Percentiles rank a stretch among this genome's conserved stretches.
phyloP scores from a whole-genome alignment of 2,113 vertebrate genomes.

The Sapajus apella region DNA sequence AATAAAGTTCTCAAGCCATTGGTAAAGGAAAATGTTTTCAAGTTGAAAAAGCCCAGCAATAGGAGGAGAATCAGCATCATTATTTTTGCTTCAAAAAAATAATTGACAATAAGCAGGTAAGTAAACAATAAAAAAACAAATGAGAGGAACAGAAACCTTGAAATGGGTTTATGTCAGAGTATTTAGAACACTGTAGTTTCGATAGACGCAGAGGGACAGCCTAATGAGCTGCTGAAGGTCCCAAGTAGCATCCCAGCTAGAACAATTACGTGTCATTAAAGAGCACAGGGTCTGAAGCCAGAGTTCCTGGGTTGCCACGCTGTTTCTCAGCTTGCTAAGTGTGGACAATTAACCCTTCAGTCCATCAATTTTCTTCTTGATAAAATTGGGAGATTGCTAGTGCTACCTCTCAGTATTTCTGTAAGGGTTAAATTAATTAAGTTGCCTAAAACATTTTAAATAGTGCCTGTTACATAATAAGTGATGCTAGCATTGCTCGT shows the following conservation, averaged over 20 bases:
- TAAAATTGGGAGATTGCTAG: neutral
- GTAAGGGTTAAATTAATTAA: neutral
- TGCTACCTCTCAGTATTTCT: neutral
- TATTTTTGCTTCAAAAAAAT: neutral
- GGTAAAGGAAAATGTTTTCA: neutral
- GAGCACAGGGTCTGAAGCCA: neutral
- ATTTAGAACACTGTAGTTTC: neutral
- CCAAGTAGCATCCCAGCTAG: rapidly evolving
- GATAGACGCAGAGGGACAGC: neutral
- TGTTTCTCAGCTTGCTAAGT: neutral
- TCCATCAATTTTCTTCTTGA: neutral
- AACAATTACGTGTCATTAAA: neutral
- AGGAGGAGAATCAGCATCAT: neutral
- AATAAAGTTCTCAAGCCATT: neutral
- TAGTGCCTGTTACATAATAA: rapidly evolving
- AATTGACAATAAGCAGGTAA: neutral
- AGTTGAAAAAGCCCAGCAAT: neutral
- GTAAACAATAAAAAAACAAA: neutral
- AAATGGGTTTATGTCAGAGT: neutral
- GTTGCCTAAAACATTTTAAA: neutral
- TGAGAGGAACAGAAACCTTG: neutral
- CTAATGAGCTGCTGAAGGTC: neutral
- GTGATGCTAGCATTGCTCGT: neutral
- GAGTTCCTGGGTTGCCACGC: neutral
- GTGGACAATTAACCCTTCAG: neutral